Evolutionary conservation across 1,140 invertebrate genomes (phyloP).

Genomic region (Micrasema minimum): DNA sequence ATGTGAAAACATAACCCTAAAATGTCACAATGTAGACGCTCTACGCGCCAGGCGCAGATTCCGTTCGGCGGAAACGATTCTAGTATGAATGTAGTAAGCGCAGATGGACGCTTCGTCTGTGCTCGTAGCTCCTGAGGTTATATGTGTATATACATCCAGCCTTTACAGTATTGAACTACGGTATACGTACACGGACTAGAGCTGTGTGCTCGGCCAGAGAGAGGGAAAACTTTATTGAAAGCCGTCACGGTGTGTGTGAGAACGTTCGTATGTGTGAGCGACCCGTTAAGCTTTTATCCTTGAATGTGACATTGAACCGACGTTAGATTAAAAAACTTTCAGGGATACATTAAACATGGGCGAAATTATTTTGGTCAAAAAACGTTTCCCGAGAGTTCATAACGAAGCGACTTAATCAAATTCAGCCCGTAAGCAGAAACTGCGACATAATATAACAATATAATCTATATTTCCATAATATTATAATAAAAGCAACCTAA

Average conservation of each 20-base stretch:
- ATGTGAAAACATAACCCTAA: constrained; percentile 45
- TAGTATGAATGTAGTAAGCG: constrained; percentile 33
- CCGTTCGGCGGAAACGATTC: constrained; percentile 25
- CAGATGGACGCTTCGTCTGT: constrained; percentile 28
- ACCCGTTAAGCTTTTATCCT: constrained; percentile 29
- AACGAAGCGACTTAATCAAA: too few species aligned
- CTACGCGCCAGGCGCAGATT: constrained; percentile 43
- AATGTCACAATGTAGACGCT: constrained; percentile 34
- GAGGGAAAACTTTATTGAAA: constrained; percentile 30
- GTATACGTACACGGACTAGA: not conserved
- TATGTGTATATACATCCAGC: constrained; percentile 24
- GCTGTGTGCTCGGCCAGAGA: constrained; percentile 18
- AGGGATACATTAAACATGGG: too few species aligned
- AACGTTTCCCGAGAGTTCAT: too few species aligned
- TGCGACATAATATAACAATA: too few species aligned
- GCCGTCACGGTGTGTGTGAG: constrained; percentile 14
- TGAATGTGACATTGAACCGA: constrained; percentile 49
- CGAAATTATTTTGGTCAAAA: too few species aligned
- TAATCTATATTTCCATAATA: too few species aligned
- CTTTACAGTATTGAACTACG: constrained; percentile 9
- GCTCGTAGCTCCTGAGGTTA: constrained; percentile 35
- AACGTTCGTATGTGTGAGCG: constrained; percentile 5
- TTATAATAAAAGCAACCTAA: too few species aligned
- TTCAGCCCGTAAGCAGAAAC: too few species aligned
- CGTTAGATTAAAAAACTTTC: constrained; percentile 17